Conservation (phyloP, 2,888 invertebrate genomes). For the Amblyteles armatorius region DNA sequence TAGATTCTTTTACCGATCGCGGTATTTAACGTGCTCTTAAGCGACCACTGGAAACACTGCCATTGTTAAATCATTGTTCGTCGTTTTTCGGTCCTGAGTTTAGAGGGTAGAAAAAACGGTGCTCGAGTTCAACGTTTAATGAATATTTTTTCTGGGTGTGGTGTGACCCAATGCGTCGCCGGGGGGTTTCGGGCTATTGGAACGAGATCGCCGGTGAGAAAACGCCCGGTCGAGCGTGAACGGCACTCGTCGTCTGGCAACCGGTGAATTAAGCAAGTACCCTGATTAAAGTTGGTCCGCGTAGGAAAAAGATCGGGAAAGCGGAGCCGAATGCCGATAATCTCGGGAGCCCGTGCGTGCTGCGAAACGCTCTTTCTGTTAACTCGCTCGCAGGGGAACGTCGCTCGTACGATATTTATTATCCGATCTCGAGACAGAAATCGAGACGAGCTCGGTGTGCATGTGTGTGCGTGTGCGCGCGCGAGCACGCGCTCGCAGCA, state of each 20-base stretch:
- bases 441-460: neutral
- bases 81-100: too few species aligned
- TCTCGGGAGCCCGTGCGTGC: constrained; percentile 5
- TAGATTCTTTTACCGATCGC: too few species aligned
- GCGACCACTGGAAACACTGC: too few species aligned
- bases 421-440: constrained; percentile 22
- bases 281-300: constrained; percentile 11
- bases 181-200: neutral
- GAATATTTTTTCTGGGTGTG: too few species aligned
- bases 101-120: too few species aligned
- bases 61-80: too few species aligned
- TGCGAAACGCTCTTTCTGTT: neutral
- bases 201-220: constrained; percentile 15
- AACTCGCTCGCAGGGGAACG: constrained; percentile 16
- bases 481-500: constrained; percentile 25
- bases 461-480: neutral
- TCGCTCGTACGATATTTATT: constrained; percentile 31
- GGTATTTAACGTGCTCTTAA: too few species aligned
- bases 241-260: constrained; percentile 22
- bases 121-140: too few species aligned
- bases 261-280: constrained; percentile 1
- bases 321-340: constrained; percentile 19
- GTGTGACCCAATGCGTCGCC: neutral
- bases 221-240: constrained; percentile 11
- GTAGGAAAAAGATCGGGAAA: constrained; percentile 19